Conservation (phyloP, 2,113 vertebrate genomes). For the Passer montanus region DNA sequence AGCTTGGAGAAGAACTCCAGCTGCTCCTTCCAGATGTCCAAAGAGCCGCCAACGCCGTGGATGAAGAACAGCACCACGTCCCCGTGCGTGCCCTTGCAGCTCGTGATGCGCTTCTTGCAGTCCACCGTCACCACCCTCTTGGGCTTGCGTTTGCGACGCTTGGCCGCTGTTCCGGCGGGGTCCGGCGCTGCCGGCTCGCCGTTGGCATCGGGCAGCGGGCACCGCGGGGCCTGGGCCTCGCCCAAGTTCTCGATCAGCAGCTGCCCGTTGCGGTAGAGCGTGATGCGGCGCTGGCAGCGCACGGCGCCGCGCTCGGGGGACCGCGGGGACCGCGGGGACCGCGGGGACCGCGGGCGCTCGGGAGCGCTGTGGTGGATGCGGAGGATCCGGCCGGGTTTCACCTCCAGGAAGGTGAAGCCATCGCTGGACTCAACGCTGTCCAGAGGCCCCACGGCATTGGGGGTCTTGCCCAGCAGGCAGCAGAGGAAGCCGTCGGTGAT, state of each 20-base stretch:
- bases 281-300: constrained; percentile 90
- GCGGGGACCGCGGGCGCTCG: neutral
- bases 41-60: constrained; percentile 91
- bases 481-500: constrained; percentile 87
- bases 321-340: neutral
- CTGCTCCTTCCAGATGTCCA: constrained; percentile 96
- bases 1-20: constrained; percentile 89
- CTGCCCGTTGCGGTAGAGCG: constrained; percentile 88
- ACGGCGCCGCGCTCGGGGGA: constrained; percentile 60
- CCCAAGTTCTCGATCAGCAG: constrained; percentile 91
- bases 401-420: constrained; percentile 93
- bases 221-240: too few relatives aligned
- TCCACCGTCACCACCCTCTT: constrained; percentile 89
- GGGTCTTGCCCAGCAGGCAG: constrained; percentile 85
- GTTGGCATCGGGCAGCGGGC: constrained; percentile 27
- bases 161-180: neutral
- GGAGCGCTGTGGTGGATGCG: constrained; percentile 84
- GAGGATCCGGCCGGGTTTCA: constrained; percentile 90
- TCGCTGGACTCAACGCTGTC: constrained; percentile 83
- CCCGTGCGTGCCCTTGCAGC: constrained; percentile 86
- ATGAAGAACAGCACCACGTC: constrained; percentile 95
- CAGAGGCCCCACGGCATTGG: constrained; percentile 84
- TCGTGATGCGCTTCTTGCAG: constrained; percentile 85
- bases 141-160: constrained; percentile 79
- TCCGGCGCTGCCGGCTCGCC: constrained; percentile 81